Conservation (phyloP, 64 coral and sea anemone genomes). For the Pocillopora verrucosa region DNA sequence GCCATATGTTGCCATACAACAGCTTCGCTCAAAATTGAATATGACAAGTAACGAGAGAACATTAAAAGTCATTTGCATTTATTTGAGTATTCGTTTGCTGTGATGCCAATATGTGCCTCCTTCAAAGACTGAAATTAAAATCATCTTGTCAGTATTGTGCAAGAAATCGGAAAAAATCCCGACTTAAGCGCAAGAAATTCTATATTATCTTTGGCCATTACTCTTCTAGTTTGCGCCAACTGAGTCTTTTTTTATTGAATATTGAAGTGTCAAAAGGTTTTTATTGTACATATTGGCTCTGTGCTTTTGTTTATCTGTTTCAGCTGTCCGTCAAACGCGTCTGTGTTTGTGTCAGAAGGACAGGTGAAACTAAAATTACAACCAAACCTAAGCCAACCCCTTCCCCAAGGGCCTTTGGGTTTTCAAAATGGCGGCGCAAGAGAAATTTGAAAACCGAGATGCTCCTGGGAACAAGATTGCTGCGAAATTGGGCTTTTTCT, state of each 20-base stretch:
- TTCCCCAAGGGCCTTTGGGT: neutral
- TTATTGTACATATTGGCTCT: conserved; percentile 8
- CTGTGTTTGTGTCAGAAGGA: neutral
- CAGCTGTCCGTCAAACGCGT: neutral
- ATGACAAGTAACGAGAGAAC: neutral
- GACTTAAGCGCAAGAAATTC: neutral
- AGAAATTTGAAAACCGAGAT: no score
- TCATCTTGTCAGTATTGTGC: neutral
- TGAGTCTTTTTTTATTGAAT: neutral
- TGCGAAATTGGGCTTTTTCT: no score
- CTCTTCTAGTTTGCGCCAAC: neutral
- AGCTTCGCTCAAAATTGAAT: neutral
- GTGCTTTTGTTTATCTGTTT: conserved; percentile 9
- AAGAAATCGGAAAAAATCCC: neutral
- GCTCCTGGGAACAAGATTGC: no score
- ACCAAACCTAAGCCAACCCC: neutral
- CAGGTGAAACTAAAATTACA: conserved; percentile 1
- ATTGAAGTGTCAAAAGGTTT: neutral
- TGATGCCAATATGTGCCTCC: neutral
- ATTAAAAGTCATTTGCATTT: conserved; percentile 29
- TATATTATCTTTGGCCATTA: neutral
- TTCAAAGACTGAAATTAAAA: neutral
- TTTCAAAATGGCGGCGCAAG: no score
- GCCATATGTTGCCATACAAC: neutral
- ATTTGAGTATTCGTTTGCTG: neutral